A percentile compares a stretch with the other conserved stretches of the same genome.
Evolutionary conservation across 2,888 invertebrate genomes (phyloP).

Genomic region (Temnothorax ravouxi): DNA sequence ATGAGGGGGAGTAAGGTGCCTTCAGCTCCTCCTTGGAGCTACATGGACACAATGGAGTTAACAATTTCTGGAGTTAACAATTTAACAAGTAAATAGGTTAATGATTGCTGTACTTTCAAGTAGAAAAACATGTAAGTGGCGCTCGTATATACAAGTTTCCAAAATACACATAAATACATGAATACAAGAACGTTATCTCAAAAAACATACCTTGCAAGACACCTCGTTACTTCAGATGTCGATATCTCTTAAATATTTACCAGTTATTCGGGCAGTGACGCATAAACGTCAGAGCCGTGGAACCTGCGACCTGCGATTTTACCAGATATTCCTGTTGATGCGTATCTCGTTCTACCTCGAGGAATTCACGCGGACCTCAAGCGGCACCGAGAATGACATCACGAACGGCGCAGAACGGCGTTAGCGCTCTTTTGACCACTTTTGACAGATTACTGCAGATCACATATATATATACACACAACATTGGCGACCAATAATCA

Average conservation of each 20-base stretch:
- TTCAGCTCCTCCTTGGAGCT: no score
- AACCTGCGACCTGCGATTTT: not conserved
- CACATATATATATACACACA: no score
- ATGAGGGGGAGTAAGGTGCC: no score
- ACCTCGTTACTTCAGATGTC: not conserved
- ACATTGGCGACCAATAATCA: not conserved
- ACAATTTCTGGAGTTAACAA: no score
- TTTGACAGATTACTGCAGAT: constrained; percentile 14
- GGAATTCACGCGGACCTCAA: not conserved
- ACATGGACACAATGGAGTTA: no score
- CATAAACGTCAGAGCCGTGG: not conserved
- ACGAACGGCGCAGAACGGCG: not conserved
- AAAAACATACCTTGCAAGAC: not conserved
- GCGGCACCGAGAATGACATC: constrained; percentile 5
- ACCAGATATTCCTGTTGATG: not conserved
- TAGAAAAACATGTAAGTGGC: no score
- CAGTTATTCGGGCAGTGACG: not conserved
- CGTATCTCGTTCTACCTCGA: not conserved
- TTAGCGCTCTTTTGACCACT: constrained; percentile 12
- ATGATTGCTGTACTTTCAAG: no score
- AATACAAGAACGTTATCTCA: not conserved
- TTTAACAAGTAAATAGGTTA: no score
- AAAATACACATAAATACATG: not conserved
- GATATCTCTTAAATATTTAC: not conserved
- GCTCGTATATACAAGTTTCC: no score